These are phyloP conservation scores for Strigamia transsilvanica DNA, from an alignment of 2,888 invertebrate species.

Conservation along the genomic window DNA sequence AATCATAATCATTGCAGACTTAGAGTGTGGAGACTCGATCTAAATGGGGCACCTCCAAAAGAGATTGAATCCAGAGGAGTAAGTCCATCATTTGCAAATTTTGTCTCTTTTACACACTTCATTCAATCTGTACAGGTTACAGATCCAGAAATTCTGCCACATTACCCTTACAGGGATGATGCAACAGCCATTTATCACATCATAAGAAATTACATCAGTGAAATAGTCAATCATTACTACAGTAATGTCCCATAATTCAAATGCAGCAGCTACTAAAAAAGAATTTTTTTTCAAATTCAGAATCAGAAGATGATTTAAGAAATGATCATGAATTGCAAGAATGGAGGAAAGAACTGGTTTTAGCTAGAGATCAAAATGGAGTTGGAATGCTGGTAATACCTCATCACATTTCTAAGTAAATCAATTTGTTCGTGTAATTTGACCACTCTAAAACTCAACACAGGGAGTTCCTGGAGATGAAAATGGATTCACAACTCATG, in stretches of 20 bases:
- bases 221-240: conserved; percentile 64
- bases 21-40: conserved; percentile 58
- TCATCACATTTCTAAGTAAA: neutral
- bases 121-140: conserved; percentile 59
- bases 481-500: conserved; percentile 57
- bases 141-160: conserved; percentile 63
- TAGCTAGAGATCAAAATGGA: conserved; percentile 60
- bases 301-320: conserved; percentile 59
- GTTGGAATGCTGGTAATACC: conserved; percentile 60
- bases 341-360: conserved; percentile 63
- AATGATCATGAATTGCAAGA: conserved; percentile 60
- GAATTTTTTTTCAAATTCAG: conserved; percentile 54
- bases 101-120: too few species aligned
- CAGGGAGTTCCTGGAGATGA: conserved; percentile 60
- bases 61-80: conserved; percentile 64
- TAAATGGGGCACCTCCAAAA: conserved; percentile 63
- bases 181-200: conserved; percentile 64
- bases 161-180: conserved; percentile 67
- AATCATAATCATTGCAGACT: conserved; percentile 54
- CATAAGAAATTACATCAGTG: conserved; percentile 64
- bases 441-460: neutral
- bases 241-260: conserved; percentile 60
- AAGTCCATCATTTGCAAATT: conserved; percentile 54
- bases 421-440: too few species aligned
- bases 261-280: neutral